Evolutionary conservation across 2,797 vertebrate species (phyloP).

Genomic region (Falco novaeseelandiae): DNA sequence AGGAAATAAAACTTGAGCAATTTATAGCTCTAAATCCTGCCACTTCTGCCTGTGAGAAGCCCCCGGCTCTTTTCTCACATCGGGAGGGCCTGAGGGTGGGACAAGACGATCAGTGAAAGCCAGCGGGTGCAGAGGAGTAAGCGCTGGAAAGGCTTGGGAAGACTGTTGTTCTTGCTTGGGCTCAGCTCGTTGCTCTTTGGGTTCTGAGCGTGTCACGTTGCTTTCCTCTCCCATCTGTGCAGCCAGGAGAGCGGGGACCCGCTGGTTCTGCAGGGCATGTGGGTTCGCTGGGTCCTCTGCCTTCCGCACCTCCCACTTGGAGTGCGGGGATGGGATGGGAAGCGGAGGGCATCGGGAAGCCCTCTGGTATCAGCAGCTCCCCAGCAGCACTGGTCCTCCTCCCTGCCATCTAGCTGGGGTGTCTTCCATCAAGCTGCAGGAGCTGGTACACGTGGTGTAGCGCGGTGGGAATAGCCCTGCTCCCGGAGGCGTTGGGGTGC

Average conservation of each 20-base stretch:
- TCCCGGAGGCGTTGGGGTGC: not conserved
- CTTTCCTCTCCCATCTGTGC: not conserved
- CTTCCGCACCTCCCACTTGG: not conserved
- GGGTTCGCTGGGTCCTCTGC: not conserved
- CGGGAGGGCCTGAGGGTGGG: constrained; percentile 23
- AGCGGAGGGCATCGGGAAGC: not conserved
- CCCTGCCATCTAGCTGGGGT: not conserved
- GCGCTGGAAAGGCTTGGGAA: not conserved
- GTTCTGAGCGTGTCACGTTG: not conserved
- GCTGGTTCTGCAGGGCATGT: not conserved
- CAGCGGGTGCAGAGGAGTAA: constrained; percentile 5
- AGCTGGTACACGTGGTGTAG: not conserved
- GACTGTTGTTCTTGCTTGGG: not conserved
- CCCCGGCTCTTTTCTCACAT: constrained; percentile 55
- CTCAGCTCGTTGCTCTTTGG: not conserved
- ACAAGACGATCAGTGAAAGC: not conserved
- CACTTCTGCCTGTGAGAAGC: constrained; percentile 60
- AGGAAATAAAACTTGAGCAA: constrained; percentile 69
- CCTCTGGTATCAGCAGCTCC: not conserved
- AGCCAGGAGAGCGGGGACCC: not conserved
- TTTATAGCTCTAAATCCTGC: constrained; percentile 66
- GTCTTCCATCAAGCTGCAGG: not conserved
- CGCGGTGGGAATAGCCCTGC: not conserved
- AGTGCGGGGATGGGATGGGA: not conserved
- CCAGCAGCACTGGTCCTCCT: not conserved